Base-by-base conservation (phyloP, 2,113 vertebrate species). In the Nycticryphes semicollaris region DNA sequence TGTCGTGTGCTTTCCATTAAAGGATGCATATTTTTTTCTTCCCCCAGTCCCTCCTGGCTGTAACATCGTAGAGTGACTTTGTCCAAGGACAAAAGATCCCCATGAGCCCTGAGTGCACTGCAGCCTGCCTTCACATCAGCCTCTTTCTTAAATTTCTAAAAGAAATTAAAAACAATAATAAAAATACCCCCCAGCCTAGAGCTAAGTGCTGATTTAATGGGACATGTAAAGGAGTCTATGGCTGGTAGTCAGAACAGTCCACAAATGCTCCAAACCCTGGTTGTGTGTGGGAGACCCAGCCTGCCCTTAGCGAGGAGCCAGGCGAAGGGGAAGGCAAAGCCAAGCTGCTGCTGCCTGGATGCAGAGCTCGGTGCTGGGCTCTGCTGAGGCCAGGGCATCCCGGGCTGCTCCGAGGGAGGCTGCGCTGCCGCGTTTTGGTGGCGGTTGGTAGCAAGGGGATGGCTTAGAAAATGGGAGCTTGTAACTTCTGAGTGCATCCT, bases 1-100 rank as follows among this genome's bases (percentile, higher is more conserved):
- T 90, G 70, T 57, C 0, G 2, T 28, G 22, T 84, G 90, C 67
- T 90, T 95, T 78, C 74, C 80, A 69, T 87, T 92, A 92, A 84
- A 78, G 37, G 41, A 67, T 76, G 80, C 6, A 3, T 74, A 35
- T 43, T 50, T 62, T 47, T 63, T 82, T 57, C 67, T 48, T 37
- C 2, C 25, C 63, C 17, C 12, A 30, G 48, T 92, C 87, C 86
- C 90, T 92, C 76, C 87, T 85, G 91, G 68, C 82, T 91, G 75
- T 89, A 97, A 70, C 89, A 85, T 94, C 69, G 37, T 3, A 70
- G 86, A 68, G 30, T 82, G 91, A 94, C 94, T 94, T 97, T 96
- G 95, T 92, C 70, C 70, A 95, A 95, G 95, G 96, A 95, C 96
- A 94, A 92, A 96, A 85, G 94, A 96, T 96, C 92, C 93, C 92